Evolutionary conservation across 2,888 invertebrate genomes (phyloP).

Genomic region (Athripsodes cinereus): DNA sequence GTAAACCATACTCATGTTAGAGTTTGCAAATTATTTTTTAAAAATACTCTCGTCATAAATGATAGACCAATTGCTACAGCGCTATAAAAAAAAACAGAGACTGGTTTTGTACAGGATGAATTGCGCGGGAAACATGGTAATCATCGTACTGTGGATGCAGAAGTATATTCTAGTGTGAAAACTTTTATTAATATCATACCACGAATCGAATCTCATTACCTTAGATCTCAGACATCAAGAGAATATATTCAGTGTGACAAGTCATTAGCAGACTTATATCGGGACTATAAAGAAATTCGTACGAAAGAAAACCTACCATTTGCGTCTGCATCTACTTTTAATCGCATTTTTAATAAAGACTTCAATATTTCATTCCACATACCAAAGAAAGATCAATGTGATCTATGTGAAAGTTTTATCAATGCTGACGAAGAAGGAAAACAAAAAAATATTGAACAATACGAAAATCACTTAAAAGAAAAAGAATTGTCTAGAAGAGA

Average conservation of each 20-base stretch:
- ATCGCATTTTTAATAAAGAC: neutral
- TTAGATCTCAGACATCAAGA: neutral
- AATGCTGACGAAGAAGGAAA: neutral
- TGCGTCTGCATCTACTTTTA: neutral
- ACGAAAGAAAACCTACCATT: neutral
- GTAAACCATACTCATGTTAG: too few species aligned
- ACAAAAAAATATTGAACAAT: neutral
- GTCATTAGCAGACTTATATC: neutral
- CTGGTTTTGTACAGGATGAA: neutral
- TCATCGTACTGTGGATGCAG: too few species aligned
- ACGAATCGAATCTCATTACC: neutral
- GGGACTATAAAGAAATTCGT: neutral
- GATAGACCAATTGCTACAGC: neutral
- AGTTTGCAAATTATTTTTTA: neutral
- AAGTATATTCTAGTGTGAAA: too few species aligned
- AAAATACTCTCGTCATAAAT: neutral
- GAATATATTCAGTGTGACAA: neutral
- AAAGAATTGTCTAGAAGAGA: neutral
- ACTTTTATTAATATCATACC: neutral
- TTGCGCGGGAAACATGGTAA: neutral
- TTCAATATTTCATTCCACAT: neutral
- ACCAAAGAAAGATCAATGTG: neutral
- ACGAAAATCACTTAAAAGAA: neutral
- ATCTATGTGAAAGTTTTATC: neutral
- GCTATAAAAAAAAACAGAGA: neutral